Conservation (phyloP, 2,888 invertebrate species). For the Melangyna quadrimaculata region DNA sequence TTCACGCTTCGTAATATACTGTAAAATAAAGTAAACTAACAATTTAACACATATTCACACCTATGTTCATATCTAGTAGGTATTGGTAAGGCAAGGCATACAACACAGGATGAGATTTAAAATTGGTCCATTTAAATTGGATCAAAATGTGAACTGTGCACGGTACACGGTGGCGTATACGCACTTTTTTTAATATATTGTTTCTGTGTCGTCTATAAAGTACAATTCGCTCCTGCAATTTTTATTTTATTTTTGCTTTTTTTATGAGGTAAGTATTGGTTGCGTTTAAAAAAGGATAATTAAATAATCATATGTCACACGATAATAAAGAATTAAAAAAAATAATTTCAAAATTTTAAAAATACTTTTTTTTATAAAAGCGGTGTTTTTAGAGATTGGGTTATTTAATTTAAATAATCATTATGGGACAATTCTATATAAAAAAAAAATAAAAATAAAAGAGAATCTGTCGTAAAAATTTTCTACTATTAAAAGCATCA, state of each 20-base stretch:
- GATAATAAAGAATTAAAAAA: too few species aligned
- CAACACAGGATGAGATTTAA: not conserved
- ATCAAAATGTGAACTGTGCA: not conserved
- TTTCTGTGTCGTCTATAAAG: not conserved
- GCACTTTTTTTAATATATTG: not conserved
- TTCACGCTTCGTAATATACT: not conserved
- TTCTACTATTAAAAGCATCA: too few species aligned
- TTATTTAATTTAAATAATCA: too few species aligned
- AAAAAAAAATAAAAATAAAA: too few species aligned
- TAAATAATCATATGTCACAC: too few species aligned
- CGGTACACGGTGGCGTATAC: constrained; percentile 4
- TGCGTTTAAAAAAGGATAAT: too few species aligned
- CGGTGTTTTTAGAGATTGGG: too few species aligned
- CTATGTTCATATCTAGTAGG: too few species aligned
- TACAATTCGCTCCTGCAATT: not conserved
- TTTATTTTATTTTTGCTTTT: not conserved
- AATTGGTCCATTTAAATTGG: not conserved
- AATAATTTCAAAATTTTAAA: too few species aligned
- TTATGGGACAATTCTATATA: too few species aligned
- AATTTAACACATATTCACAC: not conserved
- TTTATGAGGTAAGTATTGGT: not conserved
- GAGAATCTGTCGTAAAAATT: too few species aligned
- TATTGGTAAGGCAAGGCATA: not conserved
- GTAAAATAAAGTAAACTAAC: not conserved
- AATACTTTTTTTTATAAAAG: too few species aligned